Evolutionary conservation across 92 coral and sea anemone species (phyloP), one percentile per base, ranked within the genome.

Genomic region (Chrysogorgia sp.): DNA sequence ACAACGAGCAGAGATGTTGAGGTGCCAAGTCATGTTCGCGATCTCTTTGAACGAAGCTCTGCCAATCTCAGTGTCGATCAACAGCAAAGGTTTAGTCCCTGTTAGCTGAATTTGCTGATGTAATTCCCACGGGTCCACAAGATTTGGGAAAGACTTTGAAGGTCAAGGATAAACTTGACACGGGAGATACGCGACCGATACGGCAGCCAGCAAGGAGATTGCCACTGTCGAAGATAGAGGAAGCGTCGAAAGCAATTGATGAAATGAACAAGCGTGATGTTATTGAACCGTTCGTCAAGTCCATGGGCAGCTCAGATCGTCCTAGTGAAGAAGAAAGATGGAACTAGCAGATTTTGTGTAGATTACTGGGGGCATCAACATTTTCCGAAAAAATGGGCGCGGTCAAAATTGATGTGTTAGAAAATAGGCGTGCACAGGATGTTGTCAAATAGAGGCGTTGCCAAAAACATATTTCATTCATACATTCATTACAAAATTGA

Each of bases 321-420:
- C 15, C 79, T 87, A 1, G 82, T 87, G 19, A 58, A 40, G 37
- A 87, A 81, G 52, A 82, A 86, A 62, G 81, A 75, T 15, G 90
- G 90, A 2, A n/a, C 68, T 0, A 67, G 45, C 9, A 17, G 81
- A 21, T 83, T 87, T 60, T 83, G 90, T 29, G 72, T 86, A 0
- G 90, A 85, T 40, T 86, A 81, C 63, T 20, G 83, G 7, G 68
- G 33, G 37, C 68, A n/a, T n/a, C n/a, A n/a, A n/a, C n/a, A n/a
- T n/a, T n/a, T n/a, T n/a, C n/a, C n/a, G n/a, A n/a, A n/a, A n/a
- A n/a, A n/a, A n/a, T n/a, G n/a, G n/a, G n/a, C n/a, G n/a, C n/a
- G n/a, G n/a, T n/a, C n/a, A n/a, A n/a, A n/a, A n/a, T n/a, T n/a
- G n/a, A n/a, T n/a, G n/a, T n/a, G n/a, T n/a, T n/a, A n/a, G n/a